A percentile compares a stretch with the other conserved stretches of the same genome.
phyloP scores from a whole-genome alignment of 2,888 invertebrate genomes.

The Eumacrocentrus americanus region DNA sequence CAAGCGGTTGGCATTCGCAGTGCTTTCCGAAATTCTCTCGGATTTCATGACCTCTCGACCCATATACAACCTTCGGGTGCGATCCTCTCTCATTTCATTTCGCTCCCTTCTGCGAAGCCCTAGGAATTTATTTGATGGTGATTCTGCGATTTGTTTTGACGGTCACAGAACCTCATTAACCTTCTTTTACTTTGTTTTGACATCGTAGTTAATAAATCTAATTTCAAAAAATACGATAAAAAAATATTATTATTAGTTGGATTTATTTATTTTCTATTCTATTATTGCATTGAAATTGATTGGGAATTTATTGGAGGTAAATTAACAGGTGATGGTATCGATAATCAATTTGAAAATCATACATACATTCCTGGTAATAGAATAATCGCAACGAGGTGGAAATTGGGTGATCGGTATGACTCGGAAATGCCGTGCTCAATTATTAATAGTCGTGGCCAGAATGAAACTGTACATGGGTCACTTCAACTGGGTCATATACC shows the following conservation, averaged over 20 bases:
- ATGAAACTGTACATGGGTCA: slow-evolving; percentile 33
- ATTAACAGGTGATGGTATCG: too few species aligned
- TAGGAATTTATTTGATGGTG: neutral
- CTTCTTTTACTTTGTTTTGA: too few species aligned
- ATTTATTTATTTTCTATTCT: too few species aligned
- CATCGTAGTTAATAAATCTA: too few species aligned
- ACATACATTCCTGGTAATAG: neutral
- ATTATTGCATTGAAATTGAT: too few species aligned
- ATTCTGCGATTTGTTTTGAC: neutral
- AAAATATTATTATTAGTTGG: too few species aligned
- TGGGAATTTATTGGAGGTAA: too few species aligned
- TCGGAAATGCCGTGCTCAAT: slow-evolving; percentile 32
- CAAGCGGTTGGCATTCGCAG: slow-evolving; percentile 1
- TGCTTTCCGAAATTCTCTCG: slow-evolving; percentile 7
- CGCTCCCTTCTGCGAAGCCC: neutral
- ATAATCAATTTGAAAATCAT: neutral
- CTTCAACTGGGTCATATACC: slow-evolving; percentile 39
- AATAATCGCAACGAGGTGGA: neutral
- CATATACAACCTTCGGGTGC: neutral
- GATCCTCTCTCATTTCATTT: neutral
- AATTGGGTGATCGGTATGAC: neutral
- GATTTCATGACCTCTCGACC: slow-evolving; percentile 21
- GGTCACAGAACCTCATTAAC: neutral
- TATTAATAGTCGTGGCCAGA: slow-evolving; percentile 41
- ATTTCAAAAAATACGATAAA: too few species aligned